Percentiles rank a stretch among this genome's conserved stretches.
Conservation (phyloP, 2,888 invertebrate species). For the Eupithecia centaureata region DNA sequence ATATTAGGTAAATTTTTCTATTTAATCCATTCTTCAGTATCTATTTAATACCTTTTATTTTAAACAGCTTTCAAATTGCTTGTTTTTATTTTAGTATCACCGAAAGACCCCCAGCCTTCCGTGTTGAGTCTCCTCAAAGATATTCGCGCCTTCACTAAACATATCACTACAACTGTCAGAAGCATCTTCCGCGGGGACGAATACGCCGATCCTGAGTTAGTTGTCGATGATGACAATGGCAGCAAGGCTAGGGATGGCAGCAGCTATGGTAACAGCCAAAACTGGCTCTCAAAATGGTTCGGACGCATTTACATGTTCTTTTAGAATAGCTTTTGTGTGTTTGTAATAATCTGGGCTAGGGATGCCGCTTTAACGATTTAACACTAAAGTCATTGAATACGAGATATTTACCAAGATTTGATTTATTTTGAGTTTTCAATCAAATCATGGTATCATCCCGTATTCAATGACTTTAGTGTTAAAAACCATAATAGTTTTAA, state of each 20-base stretch:
- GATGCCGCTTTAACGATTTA: too few species aligned
- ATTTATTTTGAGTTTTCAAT: too few species aligned
- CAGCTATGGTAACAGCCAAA: background rate
- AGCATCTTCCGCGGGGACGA: background rate
- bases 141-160: conserved; percentile 44
- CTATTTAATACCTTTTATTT: background rate
- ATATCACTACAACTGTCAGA: conserved; percentile 10
- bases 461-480: too few species aligned
- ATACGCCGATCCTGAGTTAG: conserved; percentile 32
- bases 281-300: conserved; percentile 53
- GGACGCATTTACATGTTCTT: conserved; percentile 38
- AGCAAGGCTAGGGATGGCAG: conserved; percentile 28
- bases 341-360: background rate
- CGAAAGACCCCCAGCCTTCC: conserved; percentile 61
- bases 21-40: too few species aligned
- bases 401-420: too few species aligned
- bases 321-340: background rate
- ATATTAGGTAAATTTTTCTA: too few species aligned
- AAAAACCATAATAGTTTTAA: too few species aligned
- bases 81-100: conserved; percentile 54
- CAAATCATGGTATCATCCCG: too few species aligned
- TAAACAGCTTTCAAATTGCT: background rate
- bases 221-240: conserved; percentile 43
- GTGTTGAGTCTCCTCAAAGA: conserved; percentile 62
- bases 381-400: too few species aligned